Evolutionary conservation across 2,113 vertebrate genomes (phyloP).

Genomic region (Takifugu flavidus): DNA sequence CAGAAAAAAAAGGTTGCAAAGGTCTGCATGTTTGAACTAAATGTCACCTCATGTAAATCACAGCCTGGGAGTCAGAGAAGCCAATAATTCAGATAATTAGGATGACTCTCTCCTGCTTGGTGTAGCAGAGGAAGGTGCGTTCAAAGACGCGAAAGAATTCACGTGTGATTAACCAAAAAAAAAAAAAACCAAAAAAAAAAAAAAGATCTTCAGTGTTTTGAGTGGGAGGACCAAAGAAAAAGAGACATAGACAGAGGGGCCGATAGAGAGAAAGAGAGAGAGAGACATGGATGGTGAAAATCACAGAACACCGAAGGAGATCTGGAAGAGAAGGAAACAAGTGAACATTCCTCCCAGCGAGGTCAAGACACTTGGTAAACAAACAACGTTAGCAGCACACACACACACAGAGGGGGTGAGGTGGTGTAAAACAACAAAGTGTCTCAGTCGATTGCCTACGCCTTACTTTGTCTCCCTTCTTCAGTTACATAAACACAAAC

Average conservation of each 20-base stretch:
- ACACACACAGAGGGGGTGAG: slow-evolving; percentile 36
- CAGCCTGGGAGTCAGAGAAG: slow-evolving; percentile 46
- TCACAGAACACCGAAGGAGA: slow-evolving; percentile 41
- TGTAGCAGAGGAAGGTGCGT: slow-evolving; percentile 41
- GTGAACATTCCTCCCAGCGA: slow-evolving; percentile 59
- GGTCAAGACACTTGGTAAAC: slow-evolving; percentile 74
- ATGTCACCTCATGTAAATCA: slow-evolving; percentile 74
- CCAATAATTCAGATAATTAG: slow-evolving; percentile 72
- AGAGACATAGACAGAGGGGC: slow-evolving; percentile 51
- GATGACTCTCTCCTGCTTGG: slow-evolving; percentile 34
- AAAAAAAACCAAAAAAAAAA: slow-evolving; percentile 43
- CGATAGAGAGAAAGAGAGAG: slow-evolving; percentile 21
- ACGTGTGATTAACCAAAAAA: slow-evolving; percentile 65
- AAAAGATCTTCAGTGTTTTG: slow-evolving; percentile 53
- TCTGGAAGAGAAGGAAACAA: slow-evolving; percentile 44
- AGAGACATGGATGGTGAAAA: slow-evolving; percentile 44
- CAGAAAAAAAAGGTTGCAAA: slow-evolving; percentile 59
- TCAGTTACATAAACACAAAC: slow-evolving; percentile 71
- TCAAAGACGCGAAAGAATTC: slow-evolving; percentile 59
- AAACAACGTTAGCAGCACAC: slow-evolving; percentile 51
- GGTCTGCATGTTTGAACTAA: slow-evolving; percentile 68
- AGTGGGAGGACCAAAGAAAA: slow-evolving; percentile 68
- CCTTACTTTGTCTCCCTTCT: slow-evolving; percentile 70
- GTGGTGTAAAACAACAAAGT: slow-evolving; percentile 68
- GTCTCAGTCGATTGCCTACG: slow-evolving; percentile 64